phyloP scores from a whole-genome alignment of 2,888 invertebrate species.

The Pyrrhia umbra region DNA sequence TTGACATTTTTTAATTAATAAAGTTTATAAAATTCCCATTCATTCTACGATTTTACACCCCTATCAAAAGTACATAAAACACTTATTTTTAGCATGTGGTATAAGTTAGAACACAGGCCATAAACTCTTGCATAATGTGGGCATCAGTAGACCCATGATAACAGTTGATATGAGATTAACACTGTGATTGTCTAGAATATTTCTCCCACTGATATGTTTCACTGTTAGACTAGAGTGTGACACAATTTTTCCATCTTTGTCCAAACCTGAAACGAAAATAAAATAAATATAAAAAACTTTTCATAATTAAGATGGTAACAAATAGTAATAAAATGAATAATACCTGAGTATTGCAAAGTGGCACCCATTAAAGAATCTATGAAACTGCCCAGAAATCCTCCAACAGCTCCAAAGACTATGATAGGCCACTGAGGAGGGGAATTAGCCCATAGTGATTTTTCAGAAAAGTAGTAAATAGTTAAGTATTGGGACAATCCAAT shows the following conservation, averaged over 20 bases:
- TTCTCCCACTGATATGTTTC: slow-evolving; percentile 93
- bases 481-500: slow-evolving; percentile 94
- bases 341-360: slow-evolving; percentile 96
- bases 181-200: slow-evolving; percentile 95
- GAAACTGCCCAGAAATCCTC: slow-evolving; percentile 95
- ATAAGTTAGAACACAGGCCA: slow-evolving; percentile 74
- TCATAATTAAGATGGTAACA: not conserved
- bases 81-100: slow-evolving; percentile 1
- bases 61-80: slow-evolving; percentile 13
- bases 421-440: slow-evolving; percentile 95
- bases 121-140: slow-evolving; percentile 88
- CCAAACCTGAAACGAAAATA: slow-evolving; percentile 90
- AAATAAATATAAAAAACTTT: not conserved
- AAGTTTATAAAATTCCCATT: slow-evolving; percentile 25
- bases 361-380: slow-evolving; percentile 96
- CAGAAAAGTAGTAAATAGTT: slow-evolving; percentile 91
- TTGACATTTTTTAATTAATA: slow-evolving; percentile 19
- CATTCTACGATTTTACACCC: slow-evolving; percentile 13
- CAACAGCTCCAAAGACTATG: slow-evolving; percentile 92
- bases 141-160: slow-evolving; percentile 93
- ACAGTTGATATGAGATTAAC: slow-evolving; percentile 96
- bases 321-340: not conserved
- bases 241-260: slow-evolving; percentile 93
- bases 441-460: slow-evolving; percentile 87
- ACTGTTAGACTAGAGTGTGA: slow-evolving; percentile 92